Conservation (phyloP, 2,797 vertebrate species). For the Pseudochirops corinnae region DNA sequence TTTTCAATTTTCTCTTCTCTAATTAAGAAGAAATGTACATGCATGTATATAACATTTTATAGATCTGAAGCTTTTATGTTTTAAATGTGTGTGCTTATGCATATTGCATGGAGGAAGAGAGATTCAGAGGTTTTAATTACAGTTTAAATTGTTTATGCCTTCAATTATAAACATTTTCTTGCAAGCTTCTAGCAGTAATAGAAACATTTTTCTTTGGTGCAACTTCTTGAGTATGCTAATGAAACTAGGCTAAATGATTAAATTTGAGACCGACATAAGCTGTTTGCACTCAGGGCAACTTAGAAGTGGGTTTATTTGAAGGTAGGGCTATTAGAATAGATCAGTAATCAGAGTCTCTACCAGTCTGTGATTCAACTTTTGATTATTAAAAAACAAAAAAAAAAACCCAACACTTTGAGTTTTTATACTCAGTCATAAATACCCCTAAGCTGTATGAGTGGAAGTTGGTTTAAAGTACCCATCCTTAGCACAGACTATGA, state of each 20-base stretch:
- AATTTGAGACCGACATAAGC: neutral
- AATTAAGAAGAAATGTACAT: neutral
- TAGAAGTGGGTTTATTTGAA: rapidly evolving
- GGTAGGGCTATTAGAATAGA: rapidly evolving
- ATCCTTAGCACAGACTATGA: neutral
- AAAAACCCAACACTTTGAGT: neutral
- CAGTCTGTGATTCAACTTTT: neutral
- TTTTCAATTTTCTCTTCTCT: neutral
- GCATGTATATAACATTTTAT: neutral
- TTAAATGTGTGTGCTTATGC: rapidly evolving
- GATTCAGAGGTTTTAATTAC: rapidly evolving
- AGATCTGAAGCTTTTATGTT: neutral
- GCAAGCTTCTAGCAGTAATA: rapidly evolving
- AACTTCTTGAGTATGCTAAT: rapidly evolving
- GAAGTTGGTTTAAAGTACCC: neutral
- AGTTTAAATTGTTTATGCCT: rapidly evolving
- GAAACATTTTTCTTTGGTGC: neutral
- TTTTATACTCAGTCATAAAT: neutral
- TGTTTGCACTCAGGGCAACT: neutral
- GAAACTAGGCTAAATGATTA: neutral
- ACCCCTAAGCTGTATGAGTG: neutral
- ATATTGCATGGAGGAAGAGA: rapidly evolving
- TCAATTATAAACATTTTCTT: neutral
- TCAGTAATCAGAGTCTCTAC: neutral
- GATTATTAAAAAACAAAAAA: neutral